Evolutionary conservation across 2,888 invertebrate genomes (phyloP).

Genomic region (Chydorus sphaericus): DNA sequence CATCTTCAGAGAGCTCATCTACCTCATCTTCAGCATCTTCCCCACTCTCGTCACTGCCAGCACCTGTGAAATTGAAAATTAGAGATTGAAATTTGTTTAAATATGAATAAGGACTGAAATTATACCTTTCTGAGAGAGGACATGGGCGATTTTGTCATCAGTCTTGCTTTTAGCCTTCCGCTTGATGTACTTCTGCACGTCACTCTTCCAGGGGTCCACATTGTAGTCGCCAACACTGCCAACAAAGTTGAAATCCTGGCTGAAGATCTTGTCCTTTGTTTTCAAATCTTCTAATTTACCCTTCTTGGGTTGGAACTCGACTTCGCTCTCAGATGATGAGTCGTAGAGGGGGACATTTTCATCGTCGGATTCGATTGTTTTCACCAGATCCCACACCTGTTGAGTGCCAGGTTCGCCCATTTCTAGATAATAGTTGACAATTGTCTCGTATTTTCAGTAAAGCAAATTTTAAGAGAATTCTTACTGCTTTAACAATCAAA

Average conservation of each 20-base stretch:
- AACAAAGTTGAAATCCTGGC: slow-evolving; percentile 66
- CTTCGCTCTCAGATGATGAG: slow-evolving; percentile 30
- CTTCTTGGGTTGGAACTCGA: slow-evolving; percentile 56
- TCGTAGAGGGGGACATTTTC: slow-evolving; percentile 65
- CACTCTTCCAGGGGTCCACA: slow-evolving; percentile 56
- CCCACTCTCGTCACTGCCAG: slow-evolving; percentile 24
- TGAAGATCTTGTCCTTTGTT: slow-evolving; percentile 55
- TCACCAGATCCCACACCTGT: slow-evolving; percentile 13
- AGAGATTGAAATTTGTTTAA: background rate
- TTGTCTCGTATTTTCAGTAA: no score
- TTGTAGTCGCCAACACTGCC: slow-evolving; percentile 63
- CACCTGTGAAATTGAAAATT: background rate
- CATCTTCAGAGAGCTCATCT: slow-evolving; percentile 57
- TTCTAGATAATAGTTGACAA: no score
- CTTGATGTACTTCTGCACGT: slow-evolving; percentile 60
- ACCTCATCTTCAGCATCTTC: slow-evolving; percentile 34
- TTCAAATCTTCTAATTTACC: slow-evolving; percentile 45
- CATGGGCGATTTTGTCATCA: slow-evolving; percentile 65
- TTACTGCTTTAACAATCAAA: no score
- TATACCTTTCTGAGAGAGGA: slow-evolving; percentile 32
- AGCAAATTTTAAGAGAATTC: no score
- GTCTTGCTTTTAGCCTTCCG: slow-evolving; percentile 63
- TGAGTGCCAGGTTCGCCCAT: no score
- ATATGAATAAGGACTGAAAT: slow-evolving; percentile 7
- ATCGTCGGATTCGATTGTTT: slow-evolving; percentile 37